These are phyloP conservation scores for Neodiprion virginianus DNA, from an alignment of 1,140 invertebrate species.

Conservation along the genomic window DNA sequence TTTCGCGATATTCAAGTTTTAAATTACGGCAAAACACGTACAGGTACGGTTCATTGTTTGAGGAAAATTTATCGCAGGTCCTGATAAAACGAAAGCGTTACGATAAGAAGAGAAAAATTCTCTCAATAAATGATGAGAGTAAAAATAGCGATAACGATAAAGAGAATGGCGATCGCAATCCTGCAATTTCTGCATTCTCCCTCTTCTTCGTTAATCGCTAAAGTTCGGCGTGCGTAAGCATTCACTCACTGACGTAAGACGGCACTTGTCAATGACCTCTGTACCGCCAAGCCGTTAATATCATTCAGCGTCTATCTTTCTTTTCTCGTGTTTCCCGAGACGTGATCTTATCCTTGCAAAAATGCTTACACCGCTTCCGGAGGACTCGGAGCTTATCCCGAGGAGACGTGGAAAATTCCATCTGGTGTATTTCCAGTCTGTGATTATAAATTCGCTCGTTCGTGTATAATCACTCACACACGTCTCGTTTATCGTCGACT, in stretches of 20 bases:
- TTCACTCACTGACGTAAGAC: too few species aligned
- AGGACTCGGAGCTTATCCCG: too few species aligned
- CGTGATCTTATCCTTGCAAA: conserved; percentile 1
- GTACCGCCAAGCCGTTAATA: background rate
- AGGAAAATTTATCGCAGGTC: background rate
- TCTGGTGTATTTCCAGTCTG: conserved; percentile 37
- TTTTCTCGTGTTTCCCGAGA: background rate
- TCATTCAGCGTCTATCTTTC: background rate
- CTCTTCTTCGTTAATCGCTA: too few species aligned
- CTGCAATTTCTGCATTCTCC: too few species aligned
- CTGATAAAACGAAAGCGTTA: too few species aligned
- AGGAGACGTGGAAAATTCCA: conserved; percentile 26
- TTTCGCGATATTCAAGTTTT: background rate
- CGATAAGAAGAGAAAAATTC: too few species aligned
- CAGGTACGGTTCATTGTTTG: background rate
- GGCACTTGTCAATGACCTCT: too few species aligned
- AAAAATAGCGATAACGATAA: too few species aligned
- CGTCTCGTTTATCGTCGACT: background rate
- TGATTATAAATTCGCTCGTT: conserved; percentile 17
- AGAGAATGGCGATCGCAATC: too few species aligned
- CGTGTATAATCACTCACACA: too few species aligned
- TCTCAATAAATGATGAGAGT: too few species aligned
- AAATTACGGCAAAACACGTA: background rate
- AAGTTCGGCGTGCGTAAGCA: too few species aligned
- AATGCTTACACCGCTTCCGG: background rate